Conservation (phyloP, 1,140 invertebrate genomes). For the Portunus trituberculatus region DNA sequence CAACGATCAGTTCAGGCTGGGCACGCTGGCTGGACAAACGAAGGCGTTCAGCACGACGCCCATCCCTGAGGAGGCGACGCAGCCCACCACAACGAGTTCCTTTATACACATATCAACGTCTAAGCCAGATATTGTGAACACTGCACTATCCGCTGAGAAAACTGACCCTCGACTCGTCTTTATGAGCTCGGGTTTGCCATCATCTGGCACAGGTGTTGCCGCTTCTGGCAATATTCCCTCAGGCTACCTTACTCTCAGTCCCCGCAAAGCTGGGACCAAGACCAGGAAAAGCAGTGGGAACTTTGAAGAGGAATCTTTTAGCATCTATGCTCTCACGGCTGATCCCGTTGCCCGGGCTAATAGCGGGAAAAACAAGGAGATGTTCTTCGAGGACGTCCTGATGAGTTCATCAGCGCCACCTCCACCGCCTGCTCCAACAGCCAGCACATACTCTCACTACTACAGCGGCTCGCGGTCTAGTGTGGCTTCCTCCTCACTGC, state of each 20-base stretch:
- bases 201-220: neutral
- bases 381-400: slow-evolving; percentile 68
- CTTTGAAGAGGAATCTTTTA: slow-evolving; percentile 67
- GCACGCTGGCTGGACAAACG: slow-evolving; percentile 46
- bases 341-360: slow-evolving; percentile 56
- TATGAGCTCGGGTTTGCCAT: slow-evolving; percentile 55
- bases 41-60: slow-evolving; percentile 62
- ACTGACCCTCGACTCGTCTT: slow-evolving; percentile 61
- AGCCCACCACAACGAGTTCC: slow-evolving; percentile 68
- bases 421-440: slow-evolving; percentile 75
- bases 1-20: slow-evolving; percentile 70
- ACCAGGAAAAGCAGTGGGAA: slow-evolving; percentile 37
- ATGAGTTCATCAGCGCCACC: slow-evolving; percentile 74
- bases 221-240: slow-evolving; percentile 47
- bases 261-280: slow-evolving; percentile 63
- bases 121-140: slow-evolving; percentile 69
- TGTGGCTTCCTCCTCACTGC: slow-evolving; percentile 67
- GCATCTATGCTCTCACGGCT: slow-evolving; percentile 72
- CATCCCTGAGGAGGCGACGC: slow-evolving; percentile 60
- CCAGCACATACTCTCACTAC: slow-evolving; percentile 76
- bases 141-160: slow-evolving; percentile 65
- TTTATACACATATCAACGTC: slow-evolving; percentile 74
- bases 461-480: slow-evolving; percentile 69
- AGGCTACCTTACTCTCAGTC: slow-evolving; percentile 69
- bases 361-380: slow-evolving; percentile 58